Base-by-base conservation (phyloP, 2,113 vertebrate genomes). In the Laticauda colubrina region DNA sequence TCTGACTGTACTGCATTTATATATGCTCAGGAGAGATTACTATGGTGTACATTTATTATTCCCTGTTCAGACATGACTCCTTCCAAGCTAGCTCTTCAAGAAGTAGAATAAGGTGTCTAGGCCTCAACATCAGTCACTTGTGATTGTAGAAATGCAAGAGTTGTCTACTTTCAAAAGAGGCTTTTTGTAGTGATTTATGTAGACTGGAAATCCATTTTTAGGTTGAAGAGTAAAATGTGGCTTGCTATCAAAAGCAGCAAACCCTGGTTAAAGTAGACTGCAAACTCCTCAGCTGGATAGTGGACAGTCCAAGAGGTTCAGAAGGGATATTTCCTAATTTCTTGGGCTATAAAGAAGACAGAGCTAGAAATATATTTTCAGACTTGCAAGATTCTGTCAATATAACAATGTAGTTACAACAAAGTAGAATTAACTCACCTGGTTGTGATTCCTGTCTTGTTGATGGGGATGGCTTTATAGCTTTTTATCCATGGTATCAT, bases 171-270 rank as follows among this genome's bases (percentile, higher is more conserved):
- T 53, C 14, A 51, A 21, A 90, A 3, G 26, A 90, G 29, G n/a
- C 15, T 81, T 55, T 54, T 14, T 85, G 48, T 39, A 34, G 29
- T 64, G 10, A 51, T 69, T 75, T 54, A 34, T 11, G 55, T 81
- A 81, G 34, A 43, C 15, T 9, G 18, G 39, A 81, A 39, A 21
- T 43, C 2, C 21, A 10, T 39, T 39, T 81, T 81, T 81, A 81
- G 18, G 34, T 81, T 39, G 43, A 81, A 81, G 75, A 81, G 5
- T 89, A 39, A 43, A 56, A n/a, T 54, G 29, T 88, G n/a, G 29
- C 53, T 56, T 90, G 92, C 93, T 95, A 92, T 94, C 94, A 94
- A 90, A 90, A 92, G 93, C 89, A 95, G 94, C 94, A 86, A 91
- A 89, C 85, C 92, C 55, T 0, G n/a, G 53, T 54, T 88, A 56